A percentile compares a stretch with the other conserved stretches of the same genome.
phyloP scores from a whole-genome alignment of 2,888 invertebrate genomes.

The Micropterix aruncella region DNA sequence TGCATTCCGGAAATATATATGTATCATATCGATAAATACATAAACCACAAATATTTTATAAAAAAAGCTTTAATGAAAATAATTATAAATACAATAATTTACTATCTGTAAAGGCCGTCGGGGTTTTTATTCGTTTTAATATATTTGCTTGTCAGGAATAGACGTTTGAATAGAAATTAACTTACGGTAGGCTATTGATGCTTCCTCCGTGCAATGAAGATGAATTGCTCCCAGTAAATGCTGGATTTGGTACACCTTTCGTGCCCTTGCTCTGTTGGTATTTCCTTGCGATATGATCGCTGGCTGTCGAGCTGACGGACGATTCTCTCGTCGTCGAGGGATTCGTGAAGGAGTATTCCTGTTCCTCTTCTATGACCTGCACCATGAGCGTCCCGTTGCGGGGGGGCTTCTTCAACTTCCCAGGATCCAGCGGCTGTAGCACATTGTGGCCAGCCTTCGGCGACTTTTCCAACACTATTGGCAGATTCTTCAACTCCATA shows the following conservation, averaged over 20 bases:
- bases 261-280: neutral
- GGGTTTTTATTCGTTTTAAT: too few species aligned
- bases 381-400: neutral
- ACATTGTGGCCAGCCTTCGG: neutral
- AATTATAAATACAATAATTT: too few species aligned
- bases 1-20: too few species aligned
- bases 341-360: neutral
- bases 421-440: neutral
- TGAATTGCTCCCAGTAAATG: conserved; percentile 6
- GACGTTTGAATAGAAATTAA: too few species aligned
- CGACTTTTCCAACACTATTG: too few species aligned
- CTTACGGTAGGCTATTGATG: conserved; percentile 8
- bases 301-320: neutral
- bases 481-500: too few species aligned
- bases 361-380: neutral
- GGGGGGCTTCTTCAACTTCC: neutral
- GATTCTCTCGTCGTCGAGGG: neutral
- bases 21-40: too few species aligned
- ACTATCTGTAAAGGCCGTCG: too few species aligned
- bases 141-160: too few species aligned
- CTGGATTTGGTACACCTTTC: conserved; percentile 4
- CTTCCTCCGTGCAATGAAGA: conserved; percentile 7
- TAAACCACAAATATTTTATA: too few species aligned
- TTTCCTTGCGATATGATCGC: neutral
- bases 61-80: too few species aligned